Base-by-base conservation (phyloP, 1,140 invertebrate species). In the Drosophila erecta region DNA sequence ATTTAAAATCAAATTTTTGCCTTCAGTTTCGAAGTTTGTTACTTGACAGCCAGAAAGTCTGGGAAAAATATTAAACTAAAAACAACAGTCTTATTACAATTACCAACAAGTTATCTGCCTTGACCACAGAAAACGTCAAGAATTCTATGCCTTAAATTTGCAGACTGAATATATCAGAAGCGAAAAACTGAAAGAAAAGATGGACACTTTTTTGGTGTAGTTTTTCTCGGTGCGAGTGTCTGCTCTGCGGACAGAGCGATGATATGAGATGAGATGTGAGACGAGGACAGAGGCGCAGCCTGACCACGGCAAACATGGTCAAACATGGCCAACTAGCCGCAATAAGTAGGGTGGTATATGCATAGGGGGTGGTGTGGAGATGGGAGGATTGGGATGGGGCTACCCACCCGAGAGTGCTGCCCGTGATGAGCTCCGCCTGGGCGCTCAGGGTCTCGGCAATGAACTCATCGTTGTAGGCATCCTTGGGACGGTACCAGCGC, bases 381-480 rank as follows among this genome's bases (percentile, higher is more conserved):
- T 30, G 11, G 22, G 0, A 17, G 4, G 24, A 4, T 17, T 10
- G 2, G 38, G 30, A 37, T 27, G 38, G 22, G 30, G 43, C 33
- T 86, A 87, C 84, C 92, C 94, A 96, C 96, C 96, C 96, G 85
- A 96, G 93, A 53, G 95, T 94, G 86, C 94, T 95, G 69, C 96
- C 96, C 46, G 95, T 94, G 54, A 97, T 95, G 14, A 96, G 94
- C 93, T 96, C 96, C 7, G 96, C 95, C 84, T 96, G 96, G 14
- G 94, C 94, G 56, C 95, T 94, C 58, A 97, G 92, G 4, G 95
- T 95, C 84, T 96, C 96, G 43, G 95, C 95, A 41, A 97, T 96
- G 92, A 95, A 94, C 70, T 96, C 95, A 61, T 97, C 96, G 76
- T 95, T 95, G 92, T 96, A 96, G 61, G 95, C 96, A 91, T 96